Evolutionary conservation across 2,113 vertebrate genomes (phyloP).

Genomic region (Actinemys pallida): DNA sequence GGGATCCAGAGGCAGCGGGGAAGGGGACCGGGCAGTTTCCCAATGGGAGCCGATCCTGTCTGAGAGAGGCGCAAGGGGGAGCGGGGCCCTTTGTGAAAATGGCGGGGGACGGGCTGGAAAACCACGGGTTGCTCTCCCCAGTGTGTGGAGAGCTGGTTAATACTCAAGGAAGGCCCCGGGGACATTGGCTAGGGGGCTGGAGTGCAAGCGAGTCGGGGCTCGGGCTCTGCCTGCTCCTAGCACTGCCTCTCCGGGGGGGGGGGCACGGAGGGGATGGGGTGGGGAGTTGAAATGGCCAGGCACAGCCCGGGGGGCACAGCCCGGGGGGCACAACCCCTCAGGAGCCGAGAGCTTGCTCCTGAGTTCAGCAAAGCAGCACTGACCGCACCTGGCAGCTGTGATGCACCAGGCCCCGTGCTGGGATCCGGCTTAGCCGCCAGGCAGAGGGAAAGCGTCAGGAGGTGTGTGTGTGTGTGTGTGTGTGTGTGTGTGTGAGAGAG

Average conservation of each 20-base stretch:
- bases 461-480: background rate
- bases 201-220: background rate
- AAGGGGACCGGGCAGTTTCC: background rate
- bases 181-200: background rate
- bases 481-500: too few species aligned
- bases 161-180: background rate
- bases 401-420: background rate
- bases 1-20: background rate
- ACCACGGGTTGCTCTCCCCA: background rate
- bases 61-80: background rate
- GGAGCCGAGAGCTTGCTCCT: too few species aligned
- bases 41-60: background rate
- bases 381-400: too few species aligned
- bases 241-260: background rate
- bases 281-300: background rate
- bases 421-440: too few species aligned
- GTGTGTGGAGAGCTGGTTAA: background rate
- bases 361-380: background rate
- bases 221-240: background rate
- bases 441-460: background rate
- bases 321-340: too few species aligned
- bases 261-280: background rate
- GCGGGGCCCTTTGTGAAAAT: background rate
- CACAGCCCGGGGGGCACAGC: background rate
- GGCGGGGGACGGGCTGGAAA: background rate